Evolutionary conservation across 1,140 invertebrate species (phyloP), one percentile per base, ranked within the genome.

Genomic region (Wasmannia auropunctata): DNA sequence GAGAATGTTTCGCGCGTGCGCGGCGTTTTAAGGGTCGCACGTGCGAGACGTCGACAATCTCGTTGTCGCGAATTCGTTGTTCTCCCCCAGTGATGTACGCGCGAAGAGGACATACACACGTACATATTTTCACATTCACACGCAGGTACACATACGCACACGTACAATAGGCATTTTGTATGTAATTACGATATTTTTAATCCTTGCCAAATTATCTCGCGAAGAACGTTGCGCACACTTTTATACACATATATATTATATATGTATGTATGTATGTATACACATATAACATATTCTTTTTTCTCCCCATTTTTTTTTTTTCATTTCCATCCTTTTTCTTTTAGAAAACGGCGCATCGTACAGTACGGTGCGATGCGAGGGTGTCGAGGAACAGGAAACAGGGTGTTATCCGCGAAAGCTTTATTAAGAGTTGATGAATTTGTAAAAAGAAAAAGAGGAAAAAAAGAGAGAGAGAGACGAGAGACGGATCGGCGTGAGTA

Each of bases 401-500:
- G 87, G 87, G 88, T 90, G 87, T 88, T 81, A 74, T 83, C 25
- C 37, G 58, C 28, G 56, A n/a, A 75, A 80, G 25, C 31, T 56
- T 63, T 49, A 86, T 58, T 62, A 58, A 86, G 51, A 69, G 22
- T 88, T 65, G 74, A 87, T 37, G 51, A 6, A 67, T 77, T 86
- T 70, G 37, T 40, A 63, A 83, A 87, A 75, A 28, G 28, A 67
- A 19, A 67, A 63, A 31, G 31, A 28, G 3, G 25, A 0, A 2
- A 31, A 7, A 16, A 16, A 31, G 5, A 60, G 14, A 60, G n/a
- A 46, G 43, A 46, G 43, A 14, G 43, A 46, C 14, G 62, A 16
- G 22, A 60, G 19, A 14, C 19, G 37, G 7, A 11, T 25, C n/a
- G 6, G n/a, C n/a, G n/a, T 54, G 2, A 54, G 22, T 56, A 14